Base-by-base conservation (phyloP, 2,888 invertebrate species). In the Hydroisotoma schaefferi region DNA sequence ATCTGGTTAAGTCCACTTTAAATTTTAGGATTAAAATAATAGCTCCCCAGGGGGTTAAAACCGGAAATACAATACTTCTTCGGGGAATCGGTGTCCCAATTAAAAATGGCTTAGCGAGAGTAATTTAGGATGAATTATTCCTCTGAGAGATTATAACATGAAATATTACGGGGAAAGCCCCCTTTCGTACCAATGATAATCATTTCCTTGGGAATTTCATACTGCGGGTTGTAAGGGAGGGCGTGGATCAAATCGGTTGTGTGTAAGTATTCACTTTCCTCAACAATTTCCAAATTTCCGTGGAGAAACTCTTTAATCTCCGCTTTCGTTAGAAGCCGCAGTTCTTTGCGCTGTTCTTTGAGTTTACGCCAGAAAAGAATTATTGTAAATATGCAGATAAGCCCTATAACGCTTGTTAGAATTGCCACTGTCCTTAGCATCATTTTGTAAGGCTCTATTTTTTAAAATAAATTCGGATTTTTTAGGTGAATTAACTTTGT, bases 171-270 rank as follows among this genome's bases (percentile, higher is more conserved):
- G 15, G 33, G 15, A 33, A 33, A 10, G 33, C 15, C 8, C 33
- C 33, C 33, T 33, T 22, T 10, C 28, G 55, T 59, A 65, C 66
- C 66, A 44, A 66, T 57, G 29, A 47, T 37, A 8, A 66, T 43
- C 20, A 51, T 22, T 53, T 56, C 55, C 28, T 55, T 53, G 2
- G 63, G 60, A 51, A 66, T 66, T 28, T 66, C 65, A 33, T 55
- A 66, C 22, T 63, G 51, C 2, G 62, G 48, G 37, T 66, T 66
- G 48, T 66, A 66, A 2, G 65, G 65, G 15, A 66, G 40, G 5
- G 65, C 48, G 4, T 66, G 60, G 10, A 66, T 57, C 5, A 60
- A 37, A 29, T 66, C 61, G 20, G 57, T 40, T 2, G 65, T 65
- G 33, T 62, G 59, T 27, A 62, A 54, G 43, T 57, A 65, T 6